Evolutionary conservation across 2,888 invertebrate species (phyloP), one percentile per base, ranked within the genome.

Genomic region (Apamea epomidion): DNA sequence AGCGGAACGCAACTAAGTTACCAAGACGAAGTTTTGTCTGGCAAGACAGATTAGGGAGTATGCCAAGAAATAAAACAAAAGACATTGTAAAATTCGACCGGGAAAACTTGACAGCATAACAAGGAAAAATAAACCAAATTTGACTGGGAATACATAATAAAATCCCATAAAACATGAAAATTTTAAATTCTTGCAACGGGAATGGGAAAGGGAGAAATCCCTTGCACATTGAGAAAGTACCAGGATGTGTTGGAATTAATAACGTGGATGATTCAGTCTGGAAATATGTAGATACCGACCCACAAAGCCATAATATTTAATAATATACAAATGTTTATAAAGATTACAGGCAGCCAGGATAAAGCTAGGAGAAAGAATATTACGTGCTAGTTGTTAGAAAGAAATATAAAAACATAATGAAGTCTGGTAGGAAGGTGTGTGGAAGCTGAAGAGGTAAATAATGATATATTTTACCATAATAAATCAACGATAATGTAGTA

Each of bases 241-340:
- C 42, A 70, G 82, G 65, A 73, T 70, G 37, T 86, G 86, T 70
- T 62, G 73, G 32, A 86, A 84, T 84, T 74, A 70, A 77, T 82
- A 86, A 86, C 69, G 86, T n/a, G 14, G 18, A 82, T 82, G 83
- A 86, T 48, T 84, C 70, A 62, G 45, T 48, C 7, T 14, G 29
- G 73, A 77, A 86, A 84, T 62, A 74, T 73, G 82, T 65, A 48
- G 25, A 10, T 48, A 62, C 42, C 70, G 71, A 82, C 25, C 62
- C 82, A 76, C n/a, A 51, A 64, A 69, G 10, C 25, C 21, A 60
- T 85, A 60, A 72, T 68, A 84, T 84, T 82, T 72, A 65, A 76
- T 42, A 85, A 73, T 37, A 70, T 21, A 16, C 18, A 21, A 25
- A 74, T 74, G 85, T 81, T 83, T 70, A 71, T 67, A 83, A 60